Percentiles rank a stretch among this genome's conserved stretches.
phyloP scores from a whole-genome alignment of 2,113 vertebrate genomes.

The Muntiacus muntjak region DNA sequence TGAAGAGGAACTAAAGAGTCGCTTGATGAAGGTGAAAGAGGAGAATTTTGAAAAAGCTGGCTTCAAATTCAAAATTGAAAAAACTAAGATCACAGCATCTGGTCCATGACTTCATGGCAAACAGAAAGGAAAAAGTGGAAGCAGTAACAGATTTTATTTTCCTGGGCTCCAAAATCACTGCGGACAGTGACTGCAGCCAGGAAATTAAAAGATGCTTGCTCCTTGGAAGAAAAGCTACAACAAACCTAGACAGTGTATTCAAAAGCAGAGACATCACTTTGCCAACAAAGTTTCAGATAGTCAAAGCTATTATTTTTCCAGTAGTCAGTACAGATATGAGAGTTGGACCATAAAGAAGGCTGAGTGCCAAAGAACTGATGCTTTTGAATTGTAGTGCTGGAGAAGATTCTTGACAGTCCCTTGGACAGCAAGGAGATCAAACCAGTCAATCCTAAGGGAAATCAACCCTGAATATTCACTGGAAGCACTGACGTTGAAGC shows the following conservation, averaged over 20 bases:
- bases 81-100: background rate
- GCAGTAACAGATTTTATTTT: background rate
- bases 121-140: background rate
- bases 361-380: background rate
- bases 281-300: background rate
- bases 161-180: background rate
- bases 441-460: background rate
- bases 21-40: background rate
- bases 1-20: background rate
- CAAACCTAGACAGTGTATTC: background rate
- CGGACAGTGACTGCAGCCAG: background rate
- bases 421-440: background rate
- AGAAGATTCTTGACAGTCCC: background rate
- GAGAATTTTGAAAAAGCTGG: background rate
- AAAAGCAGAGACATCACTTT: background rate
- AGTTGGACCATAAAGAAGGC: background rate
- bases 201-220: background rate
- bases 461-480: background rate
- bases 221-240: background rate
- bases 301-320: background rate
- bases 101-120: background rate
- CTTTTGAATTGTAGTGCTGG: background rate
- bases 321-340: background rate
- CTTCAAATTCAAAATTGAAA: background rate
- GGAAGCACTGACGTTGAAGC: background rate